These are phyloP conservation scores for Mythimna pallens DNA, from an alignment of 2,888 invertebrate genomes.

Conservation along the genomic window DNA sequence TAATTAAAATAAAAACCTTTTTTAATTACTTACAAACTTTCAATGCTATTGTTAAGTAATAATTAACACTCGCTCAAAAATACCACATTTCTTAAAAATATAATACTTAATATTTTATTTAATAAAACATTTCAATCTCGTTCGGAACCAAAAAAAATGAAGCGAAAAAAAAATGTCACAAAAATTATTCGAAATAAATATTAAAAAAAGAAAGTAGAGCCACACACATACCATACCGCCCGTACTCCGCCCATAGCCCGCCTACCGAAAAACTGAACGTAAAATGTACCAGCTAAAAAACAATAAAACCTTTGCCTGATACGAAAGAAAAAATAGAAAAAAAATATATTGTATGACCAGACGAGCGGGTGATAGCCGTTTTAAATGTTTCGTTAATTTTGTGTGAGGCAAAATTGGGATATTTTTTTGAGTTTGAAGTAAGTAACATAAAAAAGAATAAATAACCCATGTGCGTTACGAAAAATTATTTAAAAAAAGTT, in stretches of 20 bases:
- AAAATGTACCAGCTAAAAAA: slow-evolving; percentile 83
- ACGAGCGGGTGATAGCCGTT: slow-evolving; percentile 67
- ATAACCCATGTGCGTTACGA: too few relatives aligned
- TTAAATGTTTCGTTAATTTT: slow-evolving; percentile 57
- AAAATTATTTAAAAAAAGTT: too few relatives aligned
- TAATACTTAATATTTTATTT: too few relatives aligned
- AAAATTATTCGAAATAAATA: slow-evolving; percentile 34
- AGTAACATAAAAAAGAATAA: too few relatives aligned
- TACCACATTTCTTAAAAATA: too few relatives aligned
- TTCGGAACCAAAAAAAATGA: neutral
- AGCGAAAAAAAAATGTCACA: slow-evolving; percentile 32
- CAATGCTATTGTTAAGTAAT: too few relatives aligned
- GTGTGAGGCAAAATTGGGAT: slow-evolving; percentile 2
- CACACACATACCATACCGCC: slow-evolving; percentile 66
- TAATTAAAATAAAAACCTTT: too few relatives aligned
- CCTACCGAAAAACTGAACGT: slow-evolving; percentile 88
- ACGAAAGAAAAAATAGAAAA: slow-evolving; percentile 72
- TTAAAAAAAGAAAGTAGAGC: slow-evolving; percentile 67
- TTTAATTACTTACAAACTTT: too few relatives aligned
- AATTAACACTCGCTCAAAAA: too few relatives aligned
- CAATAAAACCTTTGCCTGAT: slow-evolving; percentile 83
- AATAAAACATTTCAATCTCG: too few relatives aligned
- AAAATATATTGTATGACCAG: slow-evolving; percentile 55
- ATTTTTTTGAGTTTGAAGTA: neutral
- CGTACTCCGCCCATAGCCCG: slow-evolving; percentile 83